A percentile compares a stretch with the other conserved stretches of the same genome.
phyloP scores from a whole-genome alignment of 2,888 invertebrate genomes.

The Hirtodrosophila trivittata region DNA sequence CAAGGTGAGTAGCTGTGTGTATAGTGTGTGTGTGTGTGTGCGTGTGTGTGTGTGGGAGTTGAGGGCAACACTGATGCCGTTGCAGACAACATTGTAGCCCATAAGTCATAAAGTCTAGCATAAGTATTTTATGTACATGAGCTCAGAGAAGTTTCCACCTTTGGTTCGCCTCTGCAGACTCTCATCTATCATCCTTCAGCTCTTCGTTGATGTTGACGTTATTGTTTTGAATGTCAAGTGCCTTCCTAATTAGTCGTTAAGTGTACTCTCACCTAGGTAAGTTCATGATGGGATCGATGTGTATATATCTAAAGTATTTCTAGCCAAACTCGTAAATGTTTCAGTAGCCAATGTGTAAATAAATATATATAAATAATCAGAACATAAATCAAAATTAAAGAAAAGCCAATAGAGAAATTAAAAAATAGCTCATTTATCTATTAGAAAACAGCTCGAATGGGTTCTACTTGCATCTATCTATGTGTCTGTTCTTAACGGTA shows the following conservation, averaged over 20 bases:
- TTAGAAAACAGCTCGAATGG: slow-evolving; percentile 9
- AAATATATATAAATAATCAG: slow-evolving; percentile 19
- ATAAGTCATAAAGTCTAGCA: slow-evolving; percentile 5
- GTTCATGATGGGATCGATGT: slow-evolving; percentile 23
- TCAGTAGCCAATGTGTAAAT: slow-evolving; percentile 58
- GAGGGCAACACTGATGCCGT: too few species aligned
- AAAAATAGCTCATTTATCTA: slow-evolving; percentile 23
- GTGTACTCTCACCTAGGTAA: slow-evolving; percentile 21
- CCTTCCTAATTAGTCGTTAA: slow-evolving; percentile 73
- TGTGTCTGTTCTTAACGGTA: slow-evolving; percentile 8
- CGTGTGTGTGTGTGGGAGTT: too few species aligned
- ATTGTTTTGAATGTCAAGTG: slow-evolving; percentile 70
- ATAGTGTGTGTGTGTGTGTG: too few species aligned
- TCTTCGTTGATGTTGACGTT: slow-evolving; percentile 49
- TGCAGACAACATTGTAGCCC: slow-evolving; percentile 19
- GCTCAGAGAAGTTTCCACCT: slow-evolving; percentile 8
- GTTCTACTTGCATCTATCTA: not conserved
- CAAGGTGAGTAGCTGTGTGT: slow-evolving; percentile 34
- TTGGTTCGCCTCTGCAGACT: slow-evolving; percentile 2
- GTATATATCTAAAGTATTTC: too few species aligned
- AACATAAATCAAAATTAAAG: slow-evolving; percentile 23
- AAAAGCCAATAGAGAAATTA: slow-evolving; percentile 3
- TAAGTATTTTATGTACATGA: slow-evolving; percentile 10
- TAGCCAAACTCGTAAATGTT: too few species aligned
- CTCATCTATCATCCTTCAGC: slow-evolving; percentile 27